Evolutionary conservation across 2,888 invertebrate species (phyloP), one percentile per base, ranked within the genome.

Genomic region (Colletes collaris): DNA sequence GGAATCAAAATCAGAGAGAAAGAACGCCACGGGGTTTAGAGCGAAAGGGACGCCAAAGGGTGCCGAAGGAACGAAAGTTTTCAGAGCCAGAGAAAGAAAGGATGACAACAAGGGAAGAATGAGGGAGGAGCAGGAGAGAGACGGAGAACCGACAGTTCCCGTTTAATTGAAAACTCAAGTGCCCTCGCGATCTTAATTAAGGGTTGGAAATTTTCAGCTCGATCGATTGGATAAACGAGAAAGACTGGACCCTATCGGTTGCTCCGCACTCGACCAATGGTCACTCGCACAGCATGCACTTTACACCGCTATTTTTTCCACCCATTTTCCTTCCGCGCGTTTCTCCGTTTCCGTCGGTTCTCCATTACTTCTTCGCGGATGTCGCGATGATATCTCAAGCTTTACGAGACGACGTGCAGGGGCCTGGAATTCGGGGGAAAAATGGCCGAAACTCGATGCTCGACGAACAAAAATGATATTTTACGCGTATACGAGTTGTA

Each of bases 101-200:
- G 56, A 58, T 13, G 65, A 44, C 19, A 44, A 60, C n/a, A 52
- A 27, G 56, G 40, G 62, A 62, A 49, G 19, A 55, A 60, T 11
- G 44, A 11, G 40, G 19, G 11, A 16, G 50, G 16, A 13, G 7
- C 16, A 35, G 49, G 50, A 70, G 73, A 81, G 71, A 77, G 55
- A 70, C 49, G 64, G 72, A 74, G 66, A 16, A 79, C 56, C 76
- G 81, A 72, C 75, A 78, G 83, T 84, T 82, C 79, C 74, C 81
- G 88, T 90, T 91, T 89, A 88, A 91, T 90, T 89, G 89, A 91
- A 90, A 89, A 88, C 87, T 90, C 88, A 88, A 91, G 91, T 90
- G 86, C 82, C 85, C 90, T 87, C 84, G 90, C 90, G 88, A 90
- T 91, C 91, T 91, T 91, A 90, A 91, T 91, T 90, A 90, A 91